Evolutionary conservation across 1,140 invertebrate species (phyloP), one percentile per base, ranked within the genome.

Genomic region (Ooceraea biroi): DNA sequence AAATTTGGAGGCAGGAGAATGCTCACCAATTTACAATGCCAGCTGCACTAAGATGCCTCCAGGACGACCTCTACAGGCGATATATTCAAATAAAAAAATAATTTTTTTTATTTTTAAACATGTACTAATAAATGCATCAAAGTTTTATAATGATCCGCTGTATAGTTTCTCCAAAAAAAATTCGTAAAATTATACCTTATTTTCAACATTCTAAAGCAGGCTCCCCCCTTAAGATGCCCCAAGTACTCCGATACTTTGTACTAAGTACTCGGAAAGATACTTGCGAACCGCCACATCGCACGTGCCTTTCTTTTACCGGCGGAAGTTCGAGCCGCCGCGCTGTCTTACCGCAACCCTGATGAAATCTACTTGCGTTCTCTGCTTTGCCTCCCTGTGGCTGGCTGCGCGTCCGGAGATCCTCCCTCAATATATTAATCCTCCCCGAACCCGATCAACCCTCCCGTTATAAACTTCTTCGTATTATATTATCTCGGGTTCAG

Each of bases 181-280:
- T n/a, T n/a, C n/a, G n/a, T n/a, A n/a, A n/a, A n/a, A n/a, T n/a
- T n/a, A n/a, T n/a, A n/a, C n/a, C n/a, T n/a, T n/a, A n/a, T n/a
- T n/a, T n/a, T n/a, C n/a, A n/a, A n/a, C n/a, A n/a, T n/a, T n/a
- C n/a, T n/a, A n/a, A n/a, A n/a, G n/a, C n/a, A n/a, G n/a, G n/a
- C n/a, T 82, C 58, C 25, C 55, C 55, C 50, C 69, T 82, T 61
- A 74, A 82, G 57, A 74, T 74, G 44, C 69, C 61, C 30, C 3
- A 61, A 74, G 69, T 82, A 74, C 27, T 12, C 19, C 44, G 69
- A 82, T 82, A 82, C 41, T 82, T 82, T 61, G 41, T 44, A 60
- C 17, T 61, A 82, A 82, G 44, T 61, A 82, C 44, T 82, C 44
- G 14, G 19, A 11, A 57, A 80, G 78, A 82, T 74, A 61, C 44